phyloP scores from a whole-genome alignment of 2,888 invertebrate genomes.

The Meghimatium bilineatum region DNA sequence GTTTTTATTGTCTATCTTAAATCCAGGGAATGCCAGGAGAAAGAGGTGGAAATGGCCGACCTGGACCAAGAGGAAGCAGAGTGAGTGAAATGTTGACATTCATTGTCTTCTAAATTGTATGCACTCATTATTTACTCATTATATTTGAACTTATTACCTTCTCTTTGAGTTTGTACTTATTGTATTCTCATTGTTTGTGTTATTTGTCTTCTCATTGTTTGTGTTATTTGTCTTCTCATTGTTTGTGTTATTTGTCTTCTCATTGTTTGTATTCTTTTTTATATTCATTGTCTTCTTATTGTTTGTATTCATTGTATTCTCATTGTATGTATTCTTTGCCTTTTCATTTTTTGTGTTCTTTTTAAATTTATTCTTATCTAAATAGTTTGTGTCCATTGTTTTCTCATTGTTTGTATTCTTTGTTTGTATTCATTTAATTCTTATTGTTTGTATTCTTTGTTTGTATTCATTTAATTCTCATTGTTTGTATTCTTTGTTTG shows the following conservation, averaged over 20 bases:
- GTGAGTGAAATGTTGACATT: conserved; percentile 54
- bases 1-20: not conserved
- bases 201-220: not conserved
- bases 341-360: not conserved
- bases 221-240: not conserved
- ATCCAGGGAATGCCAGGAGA: conserved; percentile 71
- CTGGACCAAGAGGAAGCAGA: conserved; percentile 59
- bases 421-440: too few species aligned
- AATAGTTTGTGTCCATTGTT: too few species aligned
- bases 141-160: too few species aligned
- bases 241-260: not conserved
- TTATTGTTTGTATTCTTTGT: too few species aligned
- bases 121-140: too few species aligned
- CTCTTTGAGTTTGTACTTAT: too few species aligned
- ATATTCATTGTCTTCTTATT: too few species aligned
- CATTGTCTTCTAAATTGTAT: not conserved
- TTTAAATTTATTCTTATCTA: too few species aligned
- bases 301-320: too few species aligned
- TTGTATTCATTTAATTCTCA: not conserved
- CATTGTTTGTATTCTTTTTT: too few species aligned
- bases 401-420: not conserved
- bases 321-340: not conserved
- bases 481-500: too few species aligned
- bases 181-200: too few species aligned
- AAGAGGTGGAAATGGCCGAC: conserved; percentile 61